A percentile compares a stretch with the other conserved stretches of the same genome.
Evolutionary conservation across 2,113 vertebrate species (phyloP).

Genomic region (Oreotrochilus melanogaster): DNA sequence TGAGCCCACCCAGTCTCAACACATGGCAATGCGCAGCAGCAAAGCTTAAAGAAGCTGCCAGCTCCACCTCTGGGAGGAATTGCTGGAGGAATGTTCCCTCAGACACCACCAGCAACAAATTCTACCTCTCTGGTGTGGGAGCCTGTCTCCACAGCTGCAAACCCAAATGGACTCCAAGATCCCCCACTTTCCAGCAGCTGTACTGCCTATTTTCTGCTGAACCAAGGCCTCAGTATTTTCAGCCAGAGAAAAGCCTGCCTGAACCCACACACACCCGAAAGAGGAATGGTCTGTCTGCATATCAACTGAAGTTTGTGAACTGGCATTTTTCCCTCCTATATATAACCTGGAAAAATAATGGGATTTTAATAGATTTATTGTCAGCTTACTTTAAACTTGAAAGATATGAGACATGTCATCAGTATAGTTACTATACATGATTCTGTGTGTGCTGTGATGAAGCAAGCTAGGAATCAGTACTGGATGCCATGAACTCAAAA

Average conservation of each 20-base stretch:
- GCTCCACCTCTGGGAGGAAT: conserved; percentile 34
- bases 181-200: conserved; percentile 21
- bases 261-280: neutral
- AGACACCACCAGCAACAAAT: neutral
- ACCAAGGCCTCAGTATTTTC: neutral
- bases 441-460: neutral
- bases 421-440: neutral
- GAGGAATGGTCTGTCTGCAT: neutral
- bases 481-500: conserved; percentile 7
- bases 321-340: neutral
- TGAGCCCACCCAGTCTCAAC: neutral
- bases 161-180: neutral
- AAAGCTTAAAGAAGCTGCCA: neutral
- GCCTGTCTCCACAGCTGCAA: conserved; percentile 48
- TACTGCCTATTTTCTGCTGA: conserved; percentile 50
- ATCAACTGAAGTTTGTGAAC: neutral
- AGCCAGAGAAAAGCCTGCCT: neutral
- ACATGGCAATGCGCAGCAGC: neutral
- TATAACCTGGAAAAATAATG: neutral
- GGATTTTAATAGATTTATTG: conserved; percentile 6
- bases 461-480: neutral
- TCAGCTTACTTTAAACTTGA: neutral
- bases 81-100: conserved; percentile 13
- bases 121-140: neutral
- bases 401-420: neutral